Percentiles rank a stretch among this genome's conserved stretches.
Evolutionary conservation across 2,113 vertebrate species (phyloP).

Genomic region (Proteles cristata): DNA sequence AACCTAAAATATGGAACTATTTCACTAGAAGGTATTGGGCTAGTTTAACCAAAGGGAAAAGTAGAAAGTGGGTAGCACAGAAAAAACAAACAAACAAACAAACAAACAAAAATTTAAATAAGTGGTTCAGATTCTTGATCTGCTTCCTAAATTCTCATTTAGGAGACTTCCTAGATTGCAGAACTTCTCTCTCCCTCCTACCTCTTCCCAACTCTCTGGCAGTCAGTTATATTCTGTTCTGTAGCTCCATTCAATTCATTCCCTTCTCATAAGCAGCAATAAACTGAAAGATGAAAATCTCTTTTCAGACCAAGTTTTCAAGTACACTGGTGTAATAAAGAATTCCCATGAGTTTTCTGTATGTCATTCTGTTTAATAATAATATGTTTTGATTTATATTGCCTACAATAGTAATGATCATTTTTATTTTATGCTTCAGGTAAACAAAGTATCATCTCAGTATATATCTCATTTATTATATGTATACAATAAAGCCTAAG

Average conservation of each 20-base stretch:
- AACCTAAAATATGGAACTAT: not conserved
- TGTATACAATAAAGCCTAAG: not conserved
- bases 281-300: not conserved
- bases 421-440: slow-evolving; percentile 9
- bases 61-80: not conserved
- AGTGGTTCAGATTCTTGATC: not conserved
- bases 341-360: not conserved
- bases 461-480: too few relatives aligned
- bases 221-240: not conserved
- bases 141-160: slow-evolving; percentile 16
- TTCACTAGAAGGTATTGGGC: not conserved
- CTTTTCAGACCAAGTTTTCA: not conserved
- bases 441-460: not conserved
- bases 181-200: not conserved
- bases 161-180: not conserved
- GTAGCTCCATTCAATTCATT: not conserved
- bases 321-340: not conserved
- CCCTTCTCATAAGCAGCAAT: not conserved
- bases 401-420: not conserved
- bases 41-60: not conserved
- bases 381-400: slow-evolving; percentile 5
- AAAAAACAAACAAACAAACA: not conserved
- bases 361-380: not conserved
- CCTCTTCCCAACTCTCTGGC: not conserved
- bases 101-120: not conserved